A percentile compares a stretch with the other conserved stretches of the same genome.
These are phyloP conservation scores for Sebastes hubbsi DNA, from an alignment of 2,797 vertebrate genomes.

Conservation along the genomic window DNA sequence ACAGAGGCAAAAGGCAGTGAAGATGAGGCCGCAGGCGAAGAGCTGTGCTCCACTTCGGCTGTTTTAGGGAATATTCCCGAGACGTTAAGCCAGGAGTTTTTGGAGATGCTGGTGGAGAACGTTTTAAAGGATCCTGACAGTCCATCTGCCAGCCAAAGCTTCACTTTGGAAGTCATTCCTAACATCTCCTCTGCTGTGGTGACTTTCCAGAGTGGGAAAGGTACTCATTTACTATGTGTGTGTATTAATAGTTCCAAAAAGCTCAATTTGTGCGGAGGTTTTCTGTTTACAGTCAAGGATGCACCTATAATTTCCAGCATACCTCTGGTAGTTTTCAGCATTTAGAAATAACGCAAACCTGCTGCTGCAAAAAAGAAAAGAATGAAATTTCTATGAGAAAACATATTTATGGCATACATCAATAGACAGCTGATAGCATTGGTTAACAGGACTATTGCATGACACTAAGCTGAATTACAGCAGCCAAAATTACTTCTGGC, in stretches of 20 bases:
- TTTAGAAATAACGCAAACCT: background rate
- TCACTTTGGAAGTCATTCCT: conserved; percentile 71
- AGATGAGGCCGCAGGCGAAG: conserved; percentile 26
- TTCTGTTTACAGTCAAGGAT: background rate
- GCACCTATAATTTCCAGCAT: background rate
- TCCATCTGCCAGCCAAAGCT: background rate
- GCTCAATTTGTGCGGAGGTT: background rate
- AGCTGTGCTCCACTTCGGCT: conserved; percentile 34
- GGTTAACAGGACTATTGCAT: background rate
- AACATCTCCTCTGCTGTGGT: conserved; percentile 70
- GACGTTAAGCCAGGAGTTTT: conserved; percentile 27
- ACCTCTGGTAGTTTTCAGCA: background rate
- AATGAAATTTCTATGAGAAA: background rate
- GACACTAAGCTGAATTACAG: background rate
- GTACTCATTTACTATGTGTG: conserved; percentile 41
- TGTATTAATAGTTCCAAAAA: background rate
- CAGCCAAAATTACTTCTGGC: background rate
- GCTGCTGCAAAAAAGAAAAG: background rate
- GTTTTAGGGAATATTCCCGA: conserved; percentile 70
- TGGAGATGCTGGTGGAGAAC: conserved; percentile 81
- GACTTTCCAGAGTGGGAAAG: conserved; percentile 71
- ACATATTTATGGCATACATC: background rate
- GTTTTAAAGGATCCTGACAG: conserved; percentile 43
- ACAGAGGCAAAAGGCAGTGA: background rate
- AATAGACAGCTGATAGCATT: background rate